Base-by-base conservation (phyloP, 2,888 invertebrate species). In the Hyppa rectilinea region DNA sequence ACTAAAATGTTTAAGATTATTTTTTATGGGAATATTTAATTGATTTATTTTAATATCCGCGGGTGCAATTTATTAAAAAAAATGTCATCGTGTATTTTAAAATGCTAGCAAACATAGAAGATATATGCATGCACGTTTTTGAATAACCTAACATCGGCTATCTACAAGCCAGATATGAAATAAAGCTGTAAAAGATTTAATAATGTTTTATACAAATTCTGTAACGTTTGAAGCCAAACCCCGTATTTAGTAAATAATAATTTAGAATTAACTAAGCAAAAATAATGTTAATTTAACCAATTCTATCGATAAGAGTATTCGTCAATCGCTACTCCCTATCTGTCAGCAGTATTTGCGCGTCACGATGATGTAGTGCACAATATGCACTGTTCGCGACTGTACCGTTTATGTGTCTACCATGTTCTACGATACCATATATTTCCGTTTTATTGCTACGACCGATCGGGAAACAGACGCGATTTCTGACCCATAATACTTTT, bases 301-400 rank as follows among this genome's bases (percentile, higher is more conserved):
- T 74, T 78, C 40, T 81, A 84, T 77, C 84, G 80, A 85, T 63
- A 78, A 1, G n/a, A n/a, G 17, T 1, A 3, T 47, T 36, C 20
- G 67, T 61, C 65, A 62, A 49, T 76, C 79, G 53, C 83, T 75
- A 55, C 62, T 50, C 75, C 64, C 79, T 82, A 84, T 62, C 76
- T 85, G 88, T 88, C 87, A 87, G 86, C 89, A 87, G 82, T 89
- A 87, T 85, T 87, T 83, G 82, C 88, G 86, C 86, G 87, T 87
- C 84, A 72, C 85, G 84, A 90, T 91, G 92, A 92, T 91, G 87
- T 87, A 92, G 89, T 90, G 92, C 88, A 88, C 89, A 87, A 88
- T 88, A 88, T 86, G 83, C 87, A 82, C 59, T 75, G 85, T 80
- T 75, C 84, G 75, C 75, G 72, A 85, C 82, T 84, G 72, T 84